Evolutionary conservation across 2,797 vertebrate species (phyloP), one percentile per base, ranked within the genome.

Genomic region (Spheniscus humboldti): DNA sequence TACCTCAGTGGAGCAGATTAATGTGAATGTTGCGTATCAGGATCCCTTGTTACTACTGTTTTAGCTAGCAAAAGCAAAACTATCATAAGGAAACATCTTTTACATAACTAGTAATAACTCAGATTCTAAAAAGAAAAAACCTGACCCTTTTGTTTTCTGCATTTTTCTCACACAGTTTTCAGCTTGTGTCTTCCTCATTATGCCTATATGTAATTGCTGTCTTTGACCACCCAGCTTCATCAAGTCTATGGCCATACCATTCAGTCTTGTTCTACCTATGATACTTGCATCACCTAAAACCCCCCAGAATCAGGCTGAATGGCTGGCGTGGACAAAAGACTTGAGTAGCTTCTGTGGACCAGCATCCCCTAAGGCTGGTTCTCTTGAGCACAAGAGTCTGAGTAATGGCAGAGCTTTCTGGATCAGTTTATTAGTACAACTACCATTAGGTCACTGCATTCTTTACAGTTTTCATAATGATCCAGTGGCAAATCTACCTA

Each of bases 131-230:
- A 81, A 20, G 7, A 63, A 77, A 63, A 90, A 63, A 30, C 0
- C 4, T 4, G 6, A 18, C 12, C 1, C 7, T 76, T 69, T 47
- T 43, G 2, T 56, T 79, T 62, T 53, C 30, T 63, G 80, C 18
- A 18, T 71, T 88, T 66, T 55, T 22, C 10, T 52, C 14, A 35
- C 3, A 20, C 8, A 3, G 2, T 75, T 83, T 94, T 79, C 43
- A 43, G 7, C 30, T 55, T 62, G 16, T 2, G 2, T 73, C 30
- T 7, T 86, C 53, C 53, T 57, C 7, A 2, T 71, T 69, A 20
- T 31, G 8, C 1, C 2, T 57, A 13, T n/a, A 33, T 41, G 10
- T 60, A 74, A 56, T 33, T 73, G 9, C 47, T 0, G 0, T 64
- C 11, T 68, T 27, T 52, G 39, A 43, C 22, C 11, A 67, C 6